A percentile compares a stretch with the other conserved stretches of the same genome.
Conservation (phyloP, 1,140 invertebrate genomes). For the Grapholita molesta region DNA sequence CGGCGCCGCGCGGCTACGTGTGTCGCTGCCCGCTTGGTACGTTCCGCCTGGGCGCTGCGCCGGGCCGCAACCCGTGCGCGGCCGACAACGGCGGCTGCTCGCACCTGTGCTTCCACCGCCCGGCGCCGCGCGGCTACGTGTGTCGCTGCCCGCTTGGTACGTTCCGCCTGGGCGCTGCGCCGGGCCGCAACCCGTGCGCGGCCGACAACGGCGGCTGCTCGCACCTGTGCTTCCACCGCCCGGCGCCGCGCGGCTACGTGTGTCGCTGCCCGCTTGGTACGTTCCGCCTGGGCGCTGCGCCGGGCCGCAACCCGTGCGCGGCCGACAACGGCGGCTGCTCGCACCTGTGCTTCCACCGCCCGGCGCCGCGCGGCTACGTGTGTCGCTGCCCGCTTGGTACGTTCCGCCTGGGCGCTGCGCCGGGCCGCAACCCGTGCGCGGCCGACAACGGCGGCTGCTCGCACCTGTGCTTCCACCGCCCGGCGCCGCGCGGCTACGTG, state of each 20-base stretch:
- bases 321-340: conserved; percentile 44
- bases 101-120: conserved; percentile 91
- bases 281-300: conserved; percentile 13
- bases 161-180: conserved; percentile 13
- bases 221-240: conserved; percentile 87
- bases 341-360: conserved; percentile 87
- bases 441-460: conserved; percentile 44
- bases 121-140: conserved; percentile 79
- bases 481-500: conserved; percentile 57
- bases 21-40: conserved; percentile 89
- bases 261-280: conserved; percentile 87
- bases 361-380: conserved; percentile 80
- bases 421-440: not conserved
- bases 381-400: conserved; percentile 87
- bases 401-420: conserved; percentile 13
- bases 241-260: conserved; percentile 80
- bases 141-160: conserved; percentile 89
- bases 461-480: conserved; percentile 87
- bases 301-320: not conserved
- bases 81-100: conserved; percentile 89
- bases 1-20: conserved; percentile 79
- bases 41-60: not conserved
- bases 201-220: conserved; percentile 44
- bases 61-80: conserved; percentile 80
- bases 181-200: not conserved